Base-by-base conservation (phyloP, 2,888 invertebrate species). In the Lordiphosa fenestrarum region DNA sequence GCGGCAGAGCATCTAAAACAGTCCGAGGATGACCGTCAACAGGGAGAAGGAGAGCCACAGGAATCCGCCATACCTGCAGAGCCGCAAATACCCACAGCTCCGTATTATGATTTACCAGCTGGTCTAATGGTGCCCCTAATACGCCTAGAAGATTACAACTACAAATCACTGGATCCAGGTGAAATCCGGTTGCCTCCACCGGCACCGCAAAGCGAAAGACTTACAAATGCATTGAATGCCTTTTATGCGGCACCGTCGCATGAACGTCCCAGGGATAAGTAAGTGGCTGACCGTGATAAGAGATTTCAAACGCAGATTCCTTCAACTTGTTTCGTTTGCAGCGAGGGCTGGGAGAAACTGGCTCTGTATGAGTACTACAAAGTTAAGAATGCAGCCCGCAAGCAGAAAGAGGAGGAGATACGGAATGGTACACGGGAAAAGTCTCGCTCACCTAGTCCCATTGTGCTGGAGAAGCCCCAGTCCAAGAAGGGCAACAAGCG, bases 301-400 rank as follows among this genome's bases (percentile, higher is more conserved):
- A 2, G 6, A 10, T 9, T 9, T 30, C 3, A 10, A 33, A 15
- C 15, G 15, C 1, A 19, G 5, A 33, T 33, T 21, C 9, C 3
- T 6, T 25, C 9, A 30, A 5, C 7, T 38, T 30, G n/a, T 19
- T 53, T 37, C 0, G 12, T 10, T 86, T 90, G 53, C 88, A 95
- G 95, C 89, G 98, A 99, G 90, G 99, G 99, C 30, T 99, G 99
- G 99, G 99, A 99, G 89, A 97, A 97, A 90, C 91, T 98, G 85
- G 98, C 98, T 66, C 91, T 99, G 53, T 98, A 98, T 89, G 99
- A 99, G 90, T 99, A 98, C 90, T 98, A 97, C 90, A 97, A 97
- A 90, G 96, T 97, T 5, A 99, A 99, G 90, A 96, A 97, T 89
- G 93, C 94, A 60, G 97, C 98, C 2, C 93, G 94, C 73, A 96